These are phyloP conservation scores for Pelochelys cantorii DNA, from an alignment of 2,797 vertebrate species.

Conservation along the genomic window DNA sequence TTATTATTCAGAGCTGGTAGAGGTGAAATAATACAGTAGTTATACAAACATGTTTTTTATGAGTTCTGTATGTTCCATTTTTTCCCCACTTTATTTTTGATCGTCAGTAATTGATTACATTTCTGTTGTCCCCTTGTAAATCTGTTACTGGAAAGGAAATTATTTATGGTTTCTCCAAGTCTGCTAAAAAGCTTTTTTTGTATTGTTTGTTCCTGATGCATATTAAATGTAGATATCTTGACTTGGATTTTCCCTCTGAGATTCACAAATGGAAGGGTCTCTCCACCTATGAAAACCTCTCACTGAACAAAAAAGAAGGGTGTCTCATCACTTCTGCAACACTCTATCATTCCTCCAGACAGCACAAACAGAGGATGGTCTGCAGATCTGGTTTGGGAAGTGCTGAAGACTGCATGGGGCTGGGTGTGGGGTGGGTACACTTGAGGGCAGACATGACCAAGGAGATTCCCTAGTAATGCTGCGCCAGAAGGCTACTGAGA, in stretches of 20 bases:
- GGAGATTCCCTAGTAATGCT: background rate
- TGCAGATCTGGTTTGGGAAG: background rate
- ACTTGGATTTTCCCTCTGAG: background rate
- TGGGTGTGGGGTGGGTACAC: background rate
- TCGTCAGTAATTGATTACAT: background rate
- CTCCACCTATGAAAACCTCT: background rate
- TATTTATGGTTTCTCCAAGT: background rate
- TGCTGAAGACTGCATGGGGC: background rate
- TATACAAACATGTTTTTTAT: accelerated
- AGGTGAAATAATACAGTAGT: background rate
- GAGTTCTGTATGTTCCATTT: background rate
- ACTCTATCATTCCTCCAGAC: background rate
- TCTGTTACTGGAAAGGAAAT: background rate
- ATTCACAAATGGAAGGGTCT: background rate
- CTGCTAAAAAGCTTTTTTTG: background rate
- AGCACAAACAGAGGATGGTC: background rate
- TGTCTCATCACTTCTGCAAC: background rate
- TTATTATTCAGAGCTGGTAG: background rate
- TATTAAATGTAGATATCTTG: background rate
- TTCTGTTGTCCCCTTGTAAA: background rate
- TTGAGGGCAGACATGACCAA: background rate
- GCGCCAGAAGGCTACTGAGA: background rate
- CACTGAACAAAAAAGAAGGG: background rate
- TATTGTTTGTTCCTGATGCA: background rate
- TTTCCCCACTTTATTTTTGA: background rate